Conservation (phyloP, 2,888 invertebrate genomes). For the Drosophila villosipedis region DNA sequence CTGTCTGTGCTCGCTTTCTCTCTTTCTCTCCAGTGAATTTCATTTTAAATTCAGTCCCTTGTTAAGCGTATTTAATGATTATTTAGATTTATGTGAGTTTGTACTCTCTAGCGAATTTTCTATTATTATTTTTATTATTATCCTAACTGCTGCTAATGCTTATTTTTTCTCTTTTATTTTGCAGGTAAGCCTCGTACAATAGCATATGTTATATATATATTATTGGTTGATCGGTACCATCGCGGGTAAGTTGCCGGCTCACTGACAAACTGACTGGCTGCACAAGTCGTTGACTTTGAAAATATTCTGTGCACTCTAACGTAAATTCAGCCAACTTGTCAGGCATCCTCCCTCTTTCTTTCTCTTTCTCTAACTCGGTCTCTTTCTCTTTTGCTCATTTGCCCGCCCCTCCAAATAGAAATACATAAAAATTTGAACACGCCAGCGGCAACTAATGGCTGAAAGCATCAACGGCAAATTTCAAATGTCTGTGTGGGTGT, state of each 20-base stretch:
- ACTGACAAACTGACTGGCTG: constrained; percentile 3
- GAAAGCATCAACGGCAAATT: constrained; percentile 44
- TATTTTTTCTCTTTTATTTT: constrained; percentile 38
- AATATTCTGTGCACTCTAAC: constrained; percentile 48
- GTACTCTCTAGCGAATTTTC: neutral
- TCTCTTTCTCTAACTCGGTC: neutral
- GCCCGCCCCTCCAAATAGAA: constrained; percentile 8
- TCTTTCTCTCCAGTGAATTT: constrained; percentile 17
- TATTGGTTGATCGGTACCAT: neutral
- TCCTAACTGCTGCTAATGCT: constrained; percentile 26
- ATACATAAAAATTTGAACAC: constrained; percentile 31
- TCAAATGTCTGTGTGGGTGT: constrained; percentile 10
- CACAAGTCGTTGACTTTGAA: constrained; percentile 40
- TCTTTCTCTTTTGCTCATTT: neutral
- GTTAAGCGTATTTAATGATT: constrained; percentile 5
- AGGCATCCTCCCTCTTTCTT: neutral
- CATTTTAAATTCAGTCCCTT: neutral
- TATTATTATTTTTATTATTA: neutral
- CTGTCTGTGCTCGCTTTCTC: neutral
- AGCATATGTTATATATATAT: constrained; percentile 10
- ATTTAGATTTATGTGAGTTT: constrained; percentile 1
- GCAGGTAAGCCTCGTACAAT: constrained; percentile 51
- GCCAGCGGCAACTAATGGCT: constrained; percentile 37
- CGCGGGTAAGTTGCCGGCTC: constrained; percentile 16
- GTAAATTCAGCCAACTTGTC: constrained; percentile 29